phyloP scores from a whole-genome alignment of 2,888 invertebrate genomes.

The Dione vanillae region DNA sequence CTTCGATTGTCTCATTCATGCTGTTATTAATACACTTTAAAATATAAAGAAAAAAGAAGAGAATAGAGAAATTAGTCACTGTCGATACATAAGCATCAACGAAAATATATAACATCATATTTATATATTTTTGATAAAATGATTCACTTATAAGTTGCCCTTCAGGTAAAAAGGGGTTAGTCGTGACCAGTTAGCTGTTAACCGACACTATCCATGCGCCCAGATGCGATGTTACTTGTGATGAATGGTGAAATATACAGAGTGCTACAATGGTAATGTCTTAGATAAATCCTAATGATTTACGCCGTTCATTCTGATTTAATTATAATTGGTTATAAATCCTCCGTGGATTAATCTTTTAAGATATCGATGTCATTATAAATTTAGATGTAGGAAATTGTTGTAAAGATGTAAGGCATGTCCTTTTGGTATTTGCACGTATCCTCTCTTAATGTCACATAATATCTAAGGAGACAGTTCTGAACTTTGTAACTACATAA shows the following conservation, averaged over 20 bases:
- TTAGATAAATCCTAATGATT: slow-evolving; percentile 12
- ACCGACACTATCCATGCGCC: slow-evolving; percentile 16
- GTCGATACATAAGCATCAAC: too few relatives aligned
- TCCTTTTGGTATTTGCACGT: too few relatives aligned
- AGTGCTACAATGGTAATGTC: slow-evolving; percentile 17
- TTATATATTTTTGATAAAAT: background rate
- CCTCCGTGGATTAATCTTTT: background rate
- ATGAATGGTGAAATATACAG: slow-evolving; percentile 24
- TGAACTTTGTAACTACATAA: too few relatives aligned
- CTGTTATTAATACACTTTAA: too few relatives aligned
- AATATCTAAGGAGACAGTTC: too few relatives aligned
- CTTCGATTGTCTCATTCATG: too few relatives aligned
- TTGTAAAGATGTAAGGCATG: too few relatives aligned
- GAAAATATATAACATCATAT: too few relatives aligned
- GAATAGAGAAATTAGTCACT: too few relatives aligned
- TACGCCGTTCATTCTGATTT: slow-evolving; percentile 1
- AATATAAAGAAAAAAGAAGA: too few relatives aligned
- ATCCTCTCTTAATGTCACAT: too few relatives aligned
- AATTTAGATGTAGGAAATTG: background rate
- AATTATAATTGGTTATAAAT: slow-evolving; percentile 21
- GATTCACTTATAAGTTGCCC: slow-evolving; percentile 14
- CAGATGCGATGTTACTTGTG: slow-evolving; percentile 28
- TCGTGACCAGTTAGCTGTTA: slow-evolving; percentile 19
- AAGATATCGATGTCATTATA: background rate
- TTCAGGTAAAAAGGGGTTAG: slow-evolving; percentile 24